These are phyloP conservation scores for Eidolon helvum DNA, from an alignment of 2,113 vertebrate genomes.

Conservation along the genomic window DNA sequence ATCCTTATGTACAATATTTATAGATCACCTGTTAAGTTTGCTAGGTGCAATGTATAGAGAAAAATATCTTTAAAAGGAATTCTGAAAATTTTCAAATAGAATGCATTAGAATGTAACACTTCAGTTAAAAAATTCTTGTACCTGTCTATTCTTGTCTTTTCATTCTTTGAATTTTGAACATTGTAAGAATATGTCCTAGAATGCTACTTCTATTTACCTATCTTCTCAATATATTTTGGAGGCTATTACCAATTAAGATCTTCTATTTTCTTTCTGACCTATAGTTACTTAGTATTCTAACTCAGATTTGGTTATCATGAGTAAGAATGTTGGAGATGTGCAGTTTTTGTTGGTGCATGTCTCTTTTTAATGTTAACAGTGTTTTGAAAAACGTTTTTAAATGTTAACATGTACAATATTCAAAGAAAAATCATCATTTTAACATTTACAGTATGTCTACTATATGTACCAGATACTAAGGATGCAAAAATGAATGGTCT, in stretches of 20 bases:
- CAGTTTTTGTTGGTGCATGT: background rate
- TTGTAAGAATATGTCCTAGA: background rate
- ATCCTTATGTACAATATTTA: background rate
- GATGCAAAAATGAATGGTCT: background rate
- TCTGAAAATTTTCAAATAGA: conserved; percentile 11
- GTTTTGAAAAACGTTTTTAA: background rate
- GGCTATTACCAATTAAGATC: conserved; percentile 22
- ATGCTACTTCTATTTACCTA: background rate
- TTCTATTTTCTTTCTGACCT: background rate
- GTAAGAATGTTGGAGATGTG: background rate
- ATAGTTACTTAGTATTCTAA: background rate
- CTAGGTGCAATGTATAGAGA: background rate
- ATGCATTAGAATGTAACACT: background rate
- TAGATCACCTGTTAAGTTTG: background rate
- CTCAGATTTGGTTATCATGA: background rate
- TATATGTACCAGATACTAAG: background rate
- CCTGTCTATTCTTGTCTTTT: background rate
- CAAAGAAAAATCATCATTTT: background rate
- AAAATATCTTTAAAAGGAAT: conserved; percentile 1
- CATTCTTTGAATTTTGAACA: background rate
- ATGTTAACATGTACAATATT: background rate
- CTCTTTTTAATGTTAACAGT: conserved; percentile 43
- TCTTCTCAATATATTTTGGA: background rate
- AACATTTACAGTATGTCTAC: background rate
- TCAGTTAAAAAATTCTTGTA: background rate